Evolutionary conservation across 2,797 vertebrate genomes (phyloP).

Genomic region (Craterocephalus amniculus): DNA sequence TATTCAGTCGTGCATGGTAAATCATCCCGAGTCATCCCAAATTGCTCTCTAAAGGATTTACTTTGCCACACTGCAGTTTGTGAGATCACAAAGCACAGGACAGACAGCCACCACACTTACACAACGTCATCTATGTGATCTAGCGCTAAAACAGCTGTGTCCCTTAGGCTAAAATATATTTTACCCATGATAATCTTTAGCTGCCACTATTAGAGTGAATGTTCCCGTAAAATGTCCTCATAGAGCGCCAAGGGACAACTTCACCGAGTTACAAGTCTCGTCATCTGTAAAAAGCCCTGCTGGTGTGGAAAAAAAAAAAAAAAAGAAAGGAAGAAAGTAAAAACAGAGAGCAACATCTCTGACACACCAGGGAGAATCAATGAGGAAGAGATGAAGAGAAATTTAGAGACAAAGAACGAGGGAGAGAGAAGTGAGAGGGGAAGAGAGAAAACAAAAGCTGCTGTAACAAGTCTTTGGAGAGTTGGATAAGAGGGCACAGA

Average conservation of each 20-base stretch:
- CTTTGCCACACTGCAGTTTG: slow-evolving; percentile 18
- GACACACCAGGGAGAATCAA: slow-evolving; percentile 79
- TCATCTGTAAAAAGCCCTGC: slow-evolving; percentile 45
- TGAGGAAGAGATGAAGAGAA: slow-evolving; percentile 78
- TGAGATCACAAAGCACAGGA: slow-evolving; percentile 42
- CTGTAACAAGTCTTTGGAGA: slow-evolving; percentile 81
- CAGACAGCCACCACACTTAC: slow-evolving; percentile 21
- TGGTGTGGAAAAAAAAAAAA: slow-evolving; percentile 9
- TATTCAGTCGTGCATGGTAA: neutral
- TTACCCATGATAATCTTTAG: slow-evolving; percentile 70
- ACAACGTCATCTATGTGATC: slow-evolving; percentile 49
- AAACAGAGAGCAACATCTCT: slow-evolving; percentile 71
- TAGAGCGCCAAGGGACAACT: slow-evolving; percentile 65
- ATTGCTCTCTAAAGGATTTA: slow-evolving; percentile 11
- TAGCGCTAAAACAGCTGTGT: slow-evolving; percentile 37
- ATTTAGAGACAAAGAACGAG: slow-evolving; percentile 75
- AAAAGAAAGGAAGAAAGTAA: slow-evolving; percentile 38
- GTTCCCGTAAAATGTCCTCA: slow-evolving; percentile 64
- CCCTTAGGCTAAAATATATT: slow-evolving; percentile 62
- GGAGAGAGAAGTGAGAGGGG: slow-evolving; percentile 54
- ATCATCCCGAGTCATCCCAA: slow-evolving; percentile 3
- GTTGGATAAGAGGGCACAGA: slow-evolving; percentile 77
- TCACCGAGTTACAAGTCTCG: slow-evolving; percentile 51
- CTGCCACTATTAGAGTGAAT: slow-evolving; percentile 54
- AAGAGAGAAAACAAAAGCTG: slow-evolving; percentile 79